Evolutionary conservation across 1,140 invertebrate species (phyloP).

Genomic region (Tetragnatha versicolor): DNA sequence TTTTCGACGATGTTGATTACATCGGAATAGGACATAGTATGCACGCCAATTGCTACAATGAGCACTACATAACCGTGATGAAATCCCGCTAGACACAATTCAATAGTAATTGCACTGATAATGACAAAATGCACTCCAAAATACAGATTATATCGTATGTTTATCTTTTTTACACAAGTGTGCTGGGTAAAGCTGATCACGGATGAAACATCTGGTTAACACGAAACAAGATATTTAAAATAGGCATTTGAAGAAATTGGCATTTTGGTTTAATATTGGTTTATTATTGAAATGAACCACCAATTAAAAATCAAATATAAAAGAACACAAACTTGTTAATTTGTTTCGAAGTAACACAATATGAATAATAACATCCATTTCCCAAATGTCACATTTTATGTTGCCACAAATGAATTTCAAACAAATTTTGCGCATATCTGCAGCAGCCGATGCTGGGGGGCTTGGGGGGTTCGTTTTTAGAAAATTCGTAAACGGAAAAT

Average conservation of each 20-base stretch:
- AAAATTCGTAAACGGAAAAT: no score
- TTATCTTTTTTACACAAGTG: background rate
- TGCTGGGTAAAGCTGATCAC: conserved; percentile 3
- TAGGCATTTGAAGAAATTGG: background rate
- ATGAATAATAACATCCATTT: conserved; percentile 41
- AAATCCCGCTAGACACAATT: background rate
- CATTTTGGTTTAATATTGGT: background rate
- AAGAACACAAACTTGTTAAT: conserved; percentile 41
- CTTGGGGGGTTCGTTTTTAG: no score
- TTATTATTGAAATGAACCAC: background rate
- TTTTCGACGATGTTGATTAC: background rate
- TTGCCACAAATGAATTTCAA: conserved; percentile 21
- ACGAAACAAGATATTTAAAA: background rate
- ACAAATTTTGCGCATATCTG: conserved; percentile 49
- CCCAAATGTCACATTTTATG: conserved; percentile 48
- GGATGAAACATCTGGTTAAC: background rate
- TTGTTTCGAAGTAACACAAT: conserved; percentile 43
- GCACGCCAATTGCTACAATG: background rate
- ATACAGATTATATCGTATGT: background rate
- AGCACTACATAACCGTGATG: background rate
- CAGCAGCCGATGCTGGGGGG: conserved; percentile 6
- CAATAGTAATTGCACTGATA: background rate
- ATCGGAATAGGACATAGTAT: background rate
- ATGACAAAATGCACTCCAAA: background rate
- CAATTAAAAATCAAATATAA: background rate